Conservation (phyloP, 2,888 invertebrate genomes). For the Zygogramma bicolorata region DNA sequence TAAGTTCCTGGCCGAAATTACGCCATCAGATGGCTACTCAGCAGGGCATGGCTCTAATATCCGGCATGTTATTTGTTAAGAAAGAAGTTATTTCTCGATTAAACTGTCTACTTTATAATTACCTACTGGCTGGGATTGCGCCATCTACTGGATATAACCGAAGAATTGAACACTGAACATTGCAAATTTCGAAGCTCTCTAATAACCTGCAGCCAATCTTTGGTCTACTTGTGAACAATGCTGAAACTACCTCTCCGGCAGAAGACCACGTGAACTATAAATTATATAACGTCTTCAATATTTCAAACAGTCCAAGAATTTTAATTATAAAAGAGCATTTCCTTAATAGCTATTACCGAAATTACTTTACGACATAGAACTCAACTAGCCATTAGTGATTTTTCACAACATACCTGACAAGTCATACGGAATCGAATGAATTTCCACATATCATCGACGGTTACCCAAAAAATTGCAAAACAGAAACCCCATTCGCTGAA, state of each 20-base stretch:
- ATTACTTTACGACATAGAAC: neutral
- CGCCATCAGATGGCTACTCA: no score
- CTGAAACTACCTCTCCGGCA: neutral
- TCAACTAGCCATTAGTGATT: constrained; percentile 8
- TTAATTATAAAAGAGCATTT: neutral
- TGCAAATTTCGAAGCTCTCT: no score
- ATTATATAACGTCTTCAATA: neutral
- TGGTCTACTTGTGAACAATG: neutral
- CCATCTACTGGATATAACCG: no score
- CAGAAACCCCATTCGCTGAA: neutral
- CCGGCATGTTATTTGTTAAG: no score
- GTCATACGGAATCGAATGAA: neutral
- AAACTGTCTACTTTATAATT: no score
- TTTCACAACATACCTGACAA: constrained; percentile 11
- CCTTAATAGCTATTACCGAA: constrained; percentile 8
- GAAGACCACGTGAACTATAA: neutral
- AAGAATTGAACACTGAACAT: no score
- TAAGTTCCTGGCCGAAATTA: no score
- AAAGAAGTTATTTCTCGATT: no score
- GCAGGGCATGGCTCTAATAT: no score
- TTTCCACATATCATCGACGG: neutral
- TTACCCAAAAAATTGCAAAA: neutral
- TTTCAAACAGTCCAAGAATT: neutral
- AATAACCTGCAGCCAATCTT: no score
- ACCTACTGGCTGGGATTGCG: no score